Conservation (phyloP, 2,113 vertebrate genomes). For the Pteronura brasiliensis region DNA sequence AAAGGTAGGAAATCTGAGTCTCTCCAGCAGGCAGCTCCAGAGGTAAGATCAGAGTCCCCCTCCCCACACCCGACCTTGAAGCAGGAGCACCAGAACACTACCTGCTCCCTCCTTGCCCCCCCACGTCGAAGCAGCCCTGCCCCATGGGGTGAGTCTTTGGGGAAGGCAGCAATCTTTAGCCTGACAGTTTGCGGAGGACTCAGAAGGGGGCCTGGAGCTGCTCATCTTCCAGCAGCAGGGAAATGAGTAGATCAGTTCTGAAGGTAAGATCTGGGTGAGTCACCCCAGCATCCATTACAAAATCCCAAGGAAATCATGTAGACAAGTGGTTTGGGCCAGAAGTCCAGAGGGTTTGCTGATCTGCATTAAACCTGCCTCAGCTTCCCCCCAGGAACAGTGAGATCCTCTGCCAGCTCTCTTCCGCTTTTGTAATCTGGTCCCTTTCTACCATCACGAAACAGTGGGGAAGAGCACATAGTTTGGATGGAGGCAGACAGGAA, state of each 20-base stretch:
- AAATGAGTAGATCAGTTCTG: not conserved
- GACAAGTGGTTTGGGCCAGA: not conserved
- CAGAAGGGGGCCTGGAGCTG: not conserved
- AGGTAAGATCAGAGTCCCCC: not conserved
- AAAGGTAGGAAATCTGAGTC: not conserved
- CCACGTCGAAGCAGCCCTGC: rapidly evolving
- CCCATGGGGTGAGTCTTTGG: rapidly evolving
- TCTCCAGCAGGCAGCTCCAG: not conserved
- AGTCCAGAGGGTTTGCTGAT: not conserved
- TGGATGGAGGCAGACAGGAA: not conserved
- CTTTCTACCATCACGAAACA: not conserved
- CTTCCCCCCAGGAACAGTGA: not conserved
- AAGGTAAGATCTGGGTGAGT: not conserved
- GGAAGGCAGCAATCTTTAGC: not conserved
- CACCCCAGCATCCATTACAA: too few species aligned
- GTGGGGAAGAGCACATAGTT: not conserved
- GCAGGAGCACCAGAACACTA: not conserved
- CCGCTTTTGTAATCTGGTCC: not conserved
- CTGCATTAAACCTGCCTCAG: not conserved
- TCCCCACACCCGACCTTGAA: not conserved
- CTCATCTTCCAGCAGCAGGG: not conserved
- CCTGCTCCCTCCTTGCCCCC: rapidly evolving
- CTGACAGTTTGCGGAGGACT: not conserved
- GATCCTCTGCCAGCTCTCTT: too few species aligned
- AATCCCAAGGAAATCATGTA: not conserved